phyloP scores from a whole-genome alignment of 2,113 vertebrate species.

The Hypocryptadius cinnamomeus region DNA sequence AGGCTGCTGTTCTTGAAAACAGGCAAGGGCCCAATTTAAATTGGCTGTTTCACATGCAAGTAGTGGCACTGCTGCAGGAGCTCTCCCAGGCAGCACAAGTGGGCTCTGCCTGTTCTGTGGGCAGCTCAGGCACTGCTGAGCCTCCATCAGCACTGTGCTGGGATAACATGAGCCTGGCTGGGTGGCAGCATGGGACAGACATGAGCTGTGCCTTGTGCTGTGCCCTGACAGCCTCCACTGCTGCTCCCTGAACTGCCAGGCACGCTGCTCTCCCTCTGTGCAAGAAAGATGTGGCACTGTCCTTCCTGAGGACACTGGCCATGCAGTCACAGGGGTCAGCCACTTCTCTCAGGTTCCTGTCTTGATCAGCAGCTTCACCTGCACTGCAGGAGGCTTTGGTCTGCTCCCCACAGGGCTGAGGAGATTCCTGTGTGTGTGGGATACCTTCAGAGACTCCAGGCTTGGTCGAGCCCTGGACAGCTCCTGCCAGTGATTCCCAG shows the following conservation, averaged over 20 bases:
- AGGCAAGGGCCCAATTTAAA: neutral
- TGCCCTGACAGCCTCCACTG: neutral
- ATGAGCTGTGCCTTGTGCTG: rapidly evolving
- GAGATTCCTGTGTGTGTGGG: neutral
- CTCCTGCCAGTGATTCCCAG: neutral
- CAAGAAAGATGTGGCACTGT: rapidly evolving
- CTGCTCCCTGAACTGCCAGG: neutral
- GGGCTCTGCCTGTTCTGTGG: neutral
- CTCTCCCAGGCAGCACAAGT: neutral
- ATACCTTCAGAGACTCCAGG: neutral
- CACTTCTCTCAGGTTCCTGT: neutral
- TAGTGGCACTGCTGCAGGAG: neutral
- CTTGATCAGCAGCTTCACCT: neutral
- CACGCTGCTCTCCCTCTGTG: neutral
- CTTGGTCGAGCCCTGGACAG: neutral
- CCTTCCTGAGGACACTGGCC: neutral
- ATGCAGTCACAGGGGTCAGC: neutral
- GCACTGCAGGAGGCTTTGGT: neutral
- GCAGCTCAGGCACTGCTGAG: neutral
- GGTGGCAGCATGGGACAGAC: neutral
- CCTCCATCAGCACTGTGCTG: neutral
- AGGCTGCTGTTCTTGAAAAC: neutral
- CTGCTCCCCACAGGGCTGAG: neutral
- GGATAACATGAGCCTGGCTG: neutral
- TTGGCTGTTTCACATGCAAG: neutral